Evolutionary conservation across 2,113 vertebrate genomes (phyloP), one percentile per base, ranked within the genome.

Genomic region (Lepisosteus oculatus): DNA sequence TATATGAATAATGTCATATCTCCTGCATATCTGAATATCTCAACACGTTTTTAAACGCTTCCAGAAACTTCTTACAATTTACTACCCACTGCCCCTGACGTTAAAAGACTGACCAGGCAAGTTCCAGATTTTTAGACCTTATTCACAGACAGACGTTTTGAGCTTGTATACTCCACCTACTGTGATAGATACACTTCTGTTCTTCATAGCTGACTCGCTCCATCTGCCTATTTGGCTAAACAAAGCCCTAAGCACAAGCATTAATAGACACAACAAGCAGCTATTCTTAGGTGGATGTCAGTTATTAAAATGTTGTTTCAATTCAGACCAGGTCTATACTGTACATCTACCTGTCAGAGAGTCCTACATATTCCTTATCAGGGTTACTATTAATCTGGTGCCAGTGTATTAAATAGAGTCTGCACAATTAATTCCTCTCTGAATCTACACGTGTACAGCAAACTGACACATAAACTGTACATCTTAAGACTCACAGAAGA

Each of bases 281-380:
- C 41, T 43, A 54, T 41, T 8, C 55, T 6, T 61, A 72, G 69
- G 56, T 11, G 41, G 81, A 74, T 83, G 73, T 74, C 74, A n/a
- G 65, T 85, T 80, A 88, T 87, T 87, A 79, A 84, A 90, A 80
- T 76, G 77, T 75, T 86, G 75, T 83, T 87, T 85, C 81, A 83
- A 71, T 81, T 79, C 77, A 67, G 76, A 71, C 69, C 74, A 71
- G 77, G 76, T 76, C 80, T 65, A 82, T 86, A 17, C 15, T 17
- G 15, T 17, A 83, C 77, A 75, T 88, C 81, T 78, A 77, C 8
- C 41, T 83, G 85, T 83, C 79, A 79, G 83, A 84, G 80, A 78
- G 76, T 78, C 78, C 74, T 80, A 77, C 77, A 87, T 84, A 87
- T 89, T 83, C 81, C 76, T 82, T 69, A 84, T 79, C 77, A 80